Evolutionary conservation across 2,113 vertebrate genomes (phyloP), one percentile per base, ranked within the genome.

Genomic region (Sprattus sprattus): DNA sequence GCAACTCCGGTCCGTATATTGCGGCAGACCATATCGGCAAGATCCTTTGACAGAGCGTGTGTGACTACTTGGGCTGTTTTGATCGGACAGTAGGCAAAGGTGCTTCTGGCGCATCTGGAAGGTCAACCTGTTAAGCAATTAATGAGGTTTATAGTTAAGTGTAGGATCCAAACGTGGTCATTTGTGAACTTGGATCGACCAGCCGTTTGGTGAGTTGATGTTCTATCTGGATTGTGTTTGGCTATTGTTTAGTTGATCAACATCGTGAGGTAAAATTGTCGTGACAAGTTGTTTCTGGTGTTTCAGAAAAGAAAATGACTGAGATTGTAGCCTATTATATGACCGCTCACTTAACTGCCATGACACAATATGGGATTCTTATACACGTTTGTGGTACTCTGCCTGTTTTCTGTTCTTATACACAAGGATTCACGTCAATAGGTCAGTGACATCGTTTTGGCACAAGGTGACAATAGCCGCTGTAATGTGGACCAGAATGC

Each of bases 1-100:
- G 25, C 11, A 9, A 71, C 64, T 84, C 67, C 64, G 47, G 45
- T 78, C 83, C 67, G 45, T 75, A 45, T 84, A 46, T 84, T 84
- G n/a, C 64, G 47, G 47, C 83, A 49, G 45, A 71, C 67, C 83
- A 28, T 9, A 67, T 16, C 20, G 45, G 45, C 10, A 18, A 32
- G 64, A 75, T 25, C 25, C 45, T 46, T 50, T 67, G 83, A 46
- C 32, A 45, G 45, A 64, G 57, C 83, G 60, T 28, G 83, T 25
- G 57, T 46, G 49, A 46, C 46, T 25, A 44, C 75, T 78, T 45
- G 75, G 54, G 25, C n/a, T 50, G 83, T 57, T 84, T 78, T 15
- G 83, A 28, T 75, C 83, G 45, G 64, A 84, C 60, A 15, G 32
- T 25, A 78, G 25, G 7, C 75, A 45, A 46, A 75, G 45, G 83